Percentiles rank a stretch among this genome's conserved stretches.
Conservation (phyloP, 2,113 vertebrate species). For the Xiphophorus hellerii region DNA sequence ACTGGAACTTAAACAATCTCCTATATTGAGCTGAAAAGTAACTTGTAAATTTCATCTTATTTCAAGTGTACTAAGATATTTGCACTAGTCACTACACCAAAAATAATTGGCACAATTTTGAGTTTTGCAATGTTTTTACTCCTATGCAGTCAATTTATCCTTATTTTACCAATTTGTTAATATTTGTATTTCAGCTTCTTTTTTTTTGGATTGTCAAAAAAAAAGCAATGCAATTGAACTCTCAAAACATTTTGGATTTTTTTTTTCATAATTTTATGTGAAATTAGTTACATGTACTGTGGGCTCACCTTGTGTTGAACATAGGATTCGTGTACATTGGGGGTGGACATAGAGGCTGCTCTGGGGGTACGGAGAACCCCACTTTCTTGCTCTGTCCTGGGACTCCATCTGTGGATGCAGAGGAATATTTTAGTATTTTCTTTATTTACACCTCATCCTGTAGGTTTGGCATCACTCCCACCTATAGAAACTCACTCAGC, state of each 20-base stretch:
- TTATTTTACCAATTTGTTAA: too few species aligned
- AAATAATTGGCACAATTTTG: too few species aligned
- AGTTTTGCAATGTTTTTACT: too few species aligned
- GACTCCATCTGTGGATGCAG: slow-evolving; percentile 61
- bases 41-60: too few species aligned
- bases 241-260: background rate
- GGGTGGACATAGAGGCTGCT: slow-evolving; percentile 45
- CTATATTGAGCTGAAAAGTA: too few species aligned
- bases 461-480: slow-evolving; percentile 1
- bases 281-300: background rate
- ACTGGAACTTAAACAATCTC: too few species aligned
- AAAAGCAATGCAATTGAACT: too few species aligned
- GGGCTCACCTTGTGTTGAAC: slow-evolving; percentile 77
- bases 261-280: background rate
- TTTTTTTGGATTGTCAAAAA: too few species aligned
- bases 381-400: slow-evolving; percentile 49
- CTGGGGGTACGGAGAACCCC: slow-evolving; percentile 42
- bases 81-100: too few species aligned
- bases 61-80: too few species aligned
- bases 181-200: too few species aligned
- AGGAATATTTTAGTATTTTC: slow-evolving; percentile 38
- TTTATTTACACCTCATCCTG: slow-evolving; percentile 17
- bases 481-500: background rate
- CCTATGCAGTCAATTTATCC: too few species aligned
- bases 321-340: slow-evolving; percentile 68